phyloP scores from a whole-genome alignment of 1,140 invertebrate genomes.

The Lethocerus indicus region DNA sequence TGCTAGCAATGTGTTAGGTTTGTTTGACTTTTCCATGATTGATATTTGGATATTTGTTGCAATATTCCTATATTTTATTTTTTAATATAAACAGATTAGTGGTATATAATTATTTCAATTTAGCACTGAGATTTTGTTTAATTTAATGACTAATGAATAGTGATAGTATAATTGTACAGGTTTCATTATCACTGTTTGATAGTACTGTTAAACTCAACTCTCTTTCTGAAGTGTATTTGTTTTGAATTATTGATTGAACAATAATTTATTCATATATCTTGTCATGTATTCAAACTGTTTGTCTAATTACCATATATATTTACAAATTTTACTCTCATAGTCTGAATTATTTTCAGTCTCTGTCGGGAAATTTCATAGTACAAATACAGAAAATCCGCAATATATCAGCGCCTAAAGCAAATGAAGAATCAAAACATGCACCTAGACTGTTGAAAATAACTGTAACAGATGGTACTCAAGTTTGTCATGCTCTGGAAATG shows the following conservation, averaged over 20 bases:
- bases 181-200: no score
- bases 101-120: no score
- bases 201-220: not conserved
- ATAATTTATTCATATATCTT: not conserved
- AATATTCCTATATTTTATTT: no score
- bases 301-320: not conserved
- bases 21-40: no score
- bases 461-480: constrained; percentile 67
- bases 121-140: no score
- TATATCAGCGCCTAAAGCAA: constrained; percentile 73
- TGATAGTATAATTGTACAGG: no score
- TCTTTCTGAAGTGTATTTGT: constrained; percentile 5
- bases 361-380: constrained; percentile 53
- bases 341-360: constrained; percentile 11
- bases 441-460: constrained; percentile 67
- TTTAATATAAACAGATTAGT: no score
- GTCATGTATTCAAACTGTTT: no score
- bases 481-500: constrained; percentile 57
- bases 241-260: constrained; percentile 8
- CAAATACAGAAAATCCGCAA: constrained; percentile 80
- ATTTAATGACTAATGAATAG: no score
- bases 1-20: no score
- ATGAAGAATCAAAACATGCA: constrained; percentile 65
- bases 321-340: not conserved
- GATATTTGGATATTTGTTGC: no score